Percentiles rank a stretch among this genome's conserved stretches.
Conservation (phyloP, 2,888 invertebrate species). For the Megastigmus dorsalis region DNA sequence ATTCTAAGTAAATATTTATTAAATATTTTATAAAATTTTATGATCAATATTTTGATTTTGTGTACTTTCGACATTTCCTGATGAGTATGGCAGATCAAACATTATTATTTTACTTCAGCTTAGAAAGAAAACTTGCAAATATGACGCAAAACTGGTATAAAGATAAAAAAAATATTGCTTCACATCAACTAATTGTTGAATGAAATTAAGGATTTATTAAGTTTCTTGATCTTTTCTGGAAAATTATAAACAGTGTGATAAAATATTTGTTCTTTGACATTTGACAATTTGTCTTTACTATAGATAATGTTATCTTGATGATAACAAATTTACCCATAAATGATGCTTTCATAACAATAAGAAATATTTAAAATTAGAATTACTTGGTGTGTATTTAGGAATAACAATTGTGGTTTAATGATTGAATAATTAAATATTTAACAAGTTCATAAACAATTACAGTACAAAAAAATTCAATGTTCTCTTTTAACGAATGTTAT, state of each 20-base stretch:
- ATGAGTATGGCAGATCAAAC: slow-evolving; percentile 16
- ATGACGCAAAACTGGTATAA: slow-evolving; percentile 37
- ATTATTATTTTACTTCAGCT: slow-evolving; percentile 25
- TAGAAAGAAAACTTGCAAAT: slow-evolving; percentile 38
- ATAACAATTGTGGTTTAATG: slow-evolving; percentile 41
- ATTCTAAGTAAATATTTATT: background rate
- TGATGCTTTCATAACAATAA: slow-evolving; percentile 22
- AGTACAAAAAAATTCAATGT: background rate
- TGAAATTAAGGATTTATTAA: slow-evolving; percentile 27
- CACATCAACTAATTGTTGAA: slow-evolving; percentile 22
- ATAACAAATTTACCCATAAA: slow-evolving; percentile 34
- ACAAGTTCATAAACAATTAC: slow-evolving; percentile 5
- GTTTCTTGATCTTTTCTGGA: slow-evolving; percentile 10
- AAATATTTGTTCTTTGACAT: slow-evolving; percentile 36
- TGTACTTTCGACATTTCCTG: slow-evolving; percentile 18
- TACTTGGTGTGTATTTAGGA: slow-evolving; percentile 19
- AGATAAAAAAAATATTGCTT: slow-evolving; percentile 38
- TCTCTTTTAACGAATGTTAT: background rate
- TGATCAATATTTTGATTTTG: too few relatives aligned
- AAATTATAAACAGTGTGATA: slow-evolving; percentile 21
- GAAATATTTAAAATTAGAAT: slow-evolving; percentile 7
- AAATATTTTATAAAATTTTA: too few relatives aligned
- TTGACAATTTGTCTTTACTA: slow-evolving; percentile 15
- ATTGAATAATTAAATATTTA: slow-evolving; percentile 18
- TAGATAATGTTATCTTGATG: slow-evolving; percentile 34